These are phyloP conservation scores for Petrocephalus microphthalmus DNA, from an alignment of 2,113 vertebrate genomes.

Conservation along the genomic window DNA sequence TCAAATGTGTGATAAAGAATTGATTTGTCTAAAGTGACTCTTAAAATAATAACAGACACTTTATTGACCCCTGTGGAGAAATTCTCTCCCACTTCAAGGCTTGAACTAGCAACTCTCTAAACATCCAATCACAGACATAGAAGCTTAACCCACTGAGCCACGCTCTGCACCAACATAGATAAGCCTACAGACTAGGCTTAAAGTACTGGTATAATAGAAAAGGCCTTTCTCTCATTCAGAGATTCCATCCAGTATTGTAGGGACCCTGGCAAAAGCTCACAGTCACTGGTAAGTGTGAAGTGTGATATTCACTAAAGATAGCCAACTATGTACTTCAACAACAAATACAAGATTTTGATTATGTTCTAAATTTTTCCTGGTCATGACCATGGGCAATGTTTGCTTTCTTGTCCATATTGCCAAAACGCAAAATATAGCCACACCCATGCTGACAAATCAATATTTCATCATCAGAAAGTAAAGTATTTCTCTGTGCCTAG, in stretches of 20 bases:
- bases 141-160: no score
- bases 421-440: neutral
- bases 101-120: no score
- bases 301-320: neutral
- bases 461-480: neutral
- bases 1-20: neutral
- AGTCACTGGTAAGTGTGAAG: neutral
- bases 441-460: neutral
- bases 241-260: neutral
- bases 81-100: no score
- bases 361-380: neutral
- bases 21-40: neutral
- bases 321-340: neutral
- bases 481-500: neutral
- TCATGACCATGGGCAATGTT: neutral
- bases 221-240: neutral
- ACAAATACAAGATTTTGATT: neutral
- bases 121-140: no score
- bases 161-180: no score
- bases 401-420: neutral
- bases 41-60: no score
- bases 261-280: neutral
- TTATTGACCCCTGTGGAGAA: no score
- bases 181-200: neutral
- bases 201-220: neutral